A percentile compares a stretch with the other conserved stretches of the same genome.
phyloP scores from a whole-genome alignment of 2,797 vertebrate species.

The Microchirus variegatus region DNA sequence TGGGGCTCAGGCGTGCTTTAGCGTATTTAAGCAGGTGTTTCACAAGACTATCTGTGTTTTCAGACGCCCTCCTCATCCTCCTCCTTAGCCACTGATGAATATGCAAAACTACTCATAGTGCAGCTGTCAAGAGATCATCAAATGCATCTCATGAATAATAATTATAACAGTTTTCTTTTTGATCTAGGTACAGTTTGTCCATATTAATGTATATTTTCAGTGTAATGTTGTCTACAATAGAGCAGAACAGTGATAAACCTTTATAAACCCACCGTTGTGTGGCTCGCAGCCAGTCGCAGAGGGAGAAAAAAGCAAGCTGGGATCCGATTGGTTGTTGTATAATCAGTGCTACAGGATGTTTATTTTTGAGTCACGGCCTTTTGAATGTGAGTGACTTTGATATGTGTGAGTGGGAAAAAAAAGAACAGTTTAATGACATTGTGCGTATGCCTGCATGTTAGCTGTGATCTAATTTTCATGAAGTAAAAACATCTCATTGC shows the following conservation, averaged over 20 bases:
- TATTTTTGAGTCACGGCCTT: constrained; percentile 43
- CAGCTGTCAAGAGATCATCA: constrained; percentile 51
- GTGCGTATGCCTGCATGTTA: constrained; percentile 16
- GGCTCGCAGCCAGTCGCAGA: constrained; percentile 55
- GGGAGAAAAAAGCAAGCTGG: constrained; percentile 31
- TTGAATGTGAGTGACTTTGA: constrained; percentile 44
- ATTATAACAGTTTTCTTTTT: neutral
- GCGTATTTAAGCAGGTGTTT: constrained; percentile 46
- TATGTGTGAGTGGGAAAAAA: constrained; percentile 5
- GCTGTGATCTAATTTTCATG: constrained; percentile 31
- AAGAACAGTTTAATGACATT: neutral
- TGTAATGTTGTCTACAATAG: neutral
- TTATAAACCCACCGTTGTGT: constrained; percentile 41
- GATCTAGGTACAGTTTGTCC: neutral
- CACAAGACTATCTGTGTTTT: constrained; percentile 71
- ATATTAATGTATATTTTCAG: constrained; percentile 7
- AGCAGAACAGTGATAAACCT: neutral
- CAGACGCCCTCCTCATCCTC: constrained; percentile 53
- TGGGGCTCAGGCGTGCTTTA: constrained; percentile 30
- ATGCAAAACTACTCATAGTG: constrained; percentile 47
- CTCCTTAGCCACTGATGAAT: constrained; percentile 53
- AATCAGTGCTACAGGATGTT: constrained; percentile 48
- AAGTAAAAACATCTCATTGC: constrained; percentile 33
- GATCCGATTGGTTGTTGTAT: constrained; percentile 59
- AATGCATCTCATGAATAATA: constrained; percentile 52